A percentile compares a stretch with the other conserved stretches of the same genome.
phyloP scores from a whole-genome alignment of 2,797 vertebrate species.

The Centropyge bicolor region DNA sequence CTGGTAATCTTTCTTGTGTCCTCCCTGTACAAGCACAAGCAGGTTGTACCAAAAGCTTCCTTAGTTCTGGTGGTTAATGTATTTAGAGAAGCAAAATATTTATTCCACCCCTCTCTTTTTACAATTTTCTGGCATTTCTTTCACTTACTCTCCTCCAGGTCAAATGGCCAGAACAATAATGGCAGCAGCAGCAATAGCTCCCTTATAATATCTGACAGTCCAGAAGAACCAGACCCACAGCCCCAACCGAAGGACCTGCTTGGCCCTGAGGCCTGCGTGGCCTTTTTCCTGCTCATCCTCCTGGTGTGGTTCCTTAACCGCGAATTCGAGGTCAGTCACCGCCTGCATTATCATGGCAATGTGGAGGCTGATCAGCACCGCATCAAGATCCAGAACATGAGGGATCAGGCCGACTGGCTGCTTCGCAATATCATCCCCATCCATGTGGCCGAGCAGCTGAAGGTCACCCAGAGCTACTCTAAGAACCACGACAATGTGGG shows the following conservation, averaged over 20 bases:
- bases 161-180: slow-evolving; percentile 43
- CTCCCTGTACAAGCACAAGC: background rate
- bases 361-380: slow-evolving; percentile 98
- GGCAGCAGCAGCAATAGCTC: slow-evolving; percentile 63
- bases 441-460: slow-evolving; percentile 97
- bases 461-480: slow-evolving; percentile 99
- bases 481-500: slow-evolving; percentile 98
- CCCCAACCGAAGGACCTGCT: slow-evolving; percentile 83
- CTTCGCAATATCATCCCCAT: slow-evolving; percentile 98
- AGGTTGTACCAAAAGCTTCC: background rate
- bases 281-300: slow-evolving; percentile 93
- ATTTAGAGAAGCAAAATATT: background rate
- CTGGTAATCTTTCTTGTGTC: background rate
- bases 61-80: background rate
- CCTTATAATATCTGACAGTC: slow-evolving; percentile 42
- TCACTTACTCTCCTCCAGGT: slow-evolving; percentile 59
- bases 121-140: background rate
- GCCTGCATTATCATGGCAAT: slow-evolving; percentile 97
- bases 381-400: slow-evolving; percentile 99
- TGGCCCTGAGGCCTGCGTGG: slow-evolving; percentile 90
- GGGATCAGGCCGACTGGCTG: slow-evolving; percentile 98
- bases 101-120: background rate
- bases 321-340: slow-evolving; percentile 98
- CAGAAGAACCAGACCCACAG: slow-evolving; percentile 28
- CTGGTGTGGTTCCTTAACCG: slow-evolving; percentile 98